phyloP scores from a whole-genome alignment of 1,140 invertebrate species.

The Nasonia longicornis region DNA sequence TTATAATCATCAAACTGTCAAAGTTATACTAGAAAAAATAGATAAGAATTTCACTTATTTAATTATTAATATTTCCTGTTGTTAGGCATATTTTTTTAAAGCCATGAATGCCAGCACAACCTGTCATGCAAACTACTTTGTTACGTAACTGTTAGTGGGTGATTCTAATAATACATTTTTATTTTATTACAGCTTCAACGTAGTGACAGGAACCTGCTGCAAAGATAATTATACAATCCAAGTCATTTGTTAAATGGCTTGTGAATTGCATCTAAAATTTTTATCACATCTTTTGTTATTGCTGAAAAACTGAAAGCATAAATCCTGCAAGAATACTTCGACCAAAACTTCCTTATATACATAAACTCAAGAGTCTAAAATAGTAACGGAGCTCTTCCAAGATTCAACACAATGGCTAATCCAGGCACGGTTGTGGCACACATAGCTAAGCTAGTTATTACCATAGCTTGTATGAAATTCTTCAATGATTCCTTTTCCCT shows the following conservation, averaged over 20 bases:
- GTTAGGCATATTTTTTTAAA: neutral
- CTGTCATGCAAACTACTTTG: neutral
- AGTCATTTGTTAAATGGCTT: slow-evolving; percentile 26
- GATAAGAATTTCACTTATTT: neutral
- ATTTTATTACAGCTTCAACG: slow-evolving; percentile 7
- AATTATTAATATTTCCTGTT: neutral
- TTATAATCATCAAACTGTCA: neutral
- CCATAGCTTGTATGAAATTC: slow-evolving; percentile 61
- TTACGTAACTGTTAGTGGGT: neutral
- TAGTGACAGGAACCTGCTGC: neutral
- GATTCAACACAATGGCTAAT: slow-evolving; percentile 57
- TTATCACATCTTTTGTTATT: slow-evolving; percentile 1
- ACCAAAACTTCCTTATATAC: slow-evolving; percentile 2
- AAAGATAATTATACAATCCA: slow-evolving; percentile 17
- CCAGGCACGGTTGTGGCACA: slow-evolving; percentile 60
- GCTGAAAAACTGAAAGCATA: neutral
- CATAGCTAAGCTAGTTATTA: slow-evolving; percentile 60
- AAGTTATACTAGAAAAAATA: neutral
- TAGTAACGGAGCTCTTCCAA: slow-evolving; percentile 37
- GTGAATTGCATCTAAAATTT: slow-evolving; percentile 25
- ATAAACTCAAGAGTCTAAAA: slow-evolving; percentile 8
- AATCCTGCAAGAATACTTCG: neutral
- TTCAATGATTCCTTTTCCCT: slow-evolving; percentile 56
- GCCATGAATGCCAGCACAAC: neutral
- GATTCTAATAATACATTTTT: slow-evolving; percentile 16